Conservation (phyloP, 1,140 invertebrate species). For the Globodera rostochiensis region DNA sequence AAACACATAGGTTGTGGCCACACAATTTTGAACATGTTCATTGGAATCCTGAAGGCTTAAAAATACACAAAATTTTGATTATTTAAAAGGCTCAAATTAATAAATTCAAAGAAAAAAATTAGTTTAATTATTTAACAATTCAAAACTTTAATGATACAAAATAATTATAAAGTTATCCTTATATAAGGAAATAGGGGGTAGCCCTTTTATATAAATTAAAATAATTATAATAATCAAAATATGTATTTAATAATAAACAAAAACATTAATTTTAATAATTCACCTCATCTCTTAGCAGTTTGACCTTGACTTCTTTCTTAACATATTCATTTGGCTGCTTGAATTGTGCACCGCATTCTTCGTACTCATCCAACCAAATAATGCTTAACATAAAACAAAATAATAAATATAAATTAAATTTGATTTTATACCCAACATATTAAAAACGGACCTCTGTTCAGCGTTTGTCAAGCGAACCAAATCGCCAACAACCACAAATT, state of each 20-base stretch:
- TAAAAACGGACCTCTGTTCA: not conserved
- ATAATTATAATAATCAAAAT: too few relatives aligned
- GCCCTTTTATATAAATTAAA: too few relatives aligned
- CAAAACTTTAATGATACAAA: not conserved
- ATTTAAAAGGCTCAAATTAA: too few relatives aligned
- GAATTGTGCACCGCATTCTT: constrained; percentile 19
- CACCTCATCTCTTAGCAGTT: not conserved
- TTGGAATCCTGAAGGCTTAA: not conserved
- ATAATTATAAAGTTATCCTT: too few relatives aligned
- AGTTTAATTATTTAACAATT: not conserved
- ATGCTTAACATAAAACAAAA: constrained; percentile 4
- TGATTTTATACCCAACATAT: not conserved
- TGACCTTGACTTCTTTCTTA: constrained; percentile 15
- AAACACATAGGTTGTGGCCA: constrained; percentile 12
- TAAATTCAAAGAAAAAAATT: too few relatives aligned
- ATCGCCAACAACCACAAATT: not conserved
- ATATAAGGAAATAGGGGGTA: too few relatives aligned
- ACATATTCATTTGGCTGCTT: constrained; percentile 20
- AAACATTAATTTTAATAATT: not conserved
- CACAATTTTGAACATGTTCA: not conserved
- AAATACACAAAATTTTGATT: not conserved
- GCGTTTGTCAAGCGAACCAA: not conserved
- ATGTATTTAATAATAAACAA: not conserved
- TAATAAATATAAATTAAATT: not conserved
- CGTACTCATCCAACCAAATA: constrained; percentile 19